Percentiles rank a stretch among this genome's conserved stretches.
phyloP scores from a whole-genome alignment of 2,113 vertebrate genomes.

The Cyprinodon brontotheroides region DNA sequence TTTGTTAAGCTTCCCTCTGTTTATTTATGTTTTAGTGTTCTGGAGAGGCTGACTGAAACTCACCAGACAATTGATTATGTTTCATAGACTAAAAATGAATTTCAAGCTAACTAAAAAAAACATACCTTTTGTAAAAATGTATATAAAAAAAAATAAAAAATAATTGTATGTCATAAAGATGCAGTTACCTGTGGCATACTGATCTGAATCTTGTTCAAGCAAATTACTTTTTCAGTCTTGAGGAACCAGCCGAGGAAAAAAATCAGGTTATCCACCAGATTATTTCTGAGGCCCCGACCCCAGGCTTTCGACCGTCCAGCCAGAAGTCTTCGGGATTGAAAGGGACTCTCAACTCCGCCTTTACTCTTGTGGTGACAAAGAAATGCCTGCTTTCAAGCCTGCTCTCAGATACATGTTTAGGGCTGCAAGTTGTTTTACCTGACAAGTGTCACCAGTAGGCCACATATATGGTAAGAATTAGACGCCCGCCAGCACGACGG shows the following conservation, averaged over 20 bases:
- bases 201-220: constrained; percentile 16
- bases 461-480: constrained; percentile 5
- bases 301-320: constrained; percentile 17
- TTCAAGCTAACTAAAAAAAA: no score
- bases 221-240: constrained; percentile 26
- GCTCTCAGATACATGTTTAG: not conserved
- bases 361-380: constrained; percentile 21
- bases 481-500: not conserved
- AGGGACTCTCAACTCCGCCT: constrained; percentile 17
- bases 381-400: not conserved
- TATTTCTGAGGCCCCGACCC: not conserved
- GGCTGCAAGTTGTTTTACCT: constrained; percentile 21
- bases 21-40: no score
- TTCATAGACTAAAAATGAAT: no score
- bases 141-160: no score
- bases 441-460: constrained; percentile 24
- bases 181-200: constrained; percentile 16
- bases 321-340: constrained; percentile 10
- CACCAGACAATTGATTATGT: no score
- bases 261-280: constrained; percentile 9
- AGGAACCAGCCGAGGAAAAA: constrained; percentile 2
- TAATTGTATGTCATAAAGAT: not conserved
- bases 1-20: no score
- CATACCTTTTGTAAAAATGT: no score
- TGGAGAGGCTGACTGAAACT: no score